These are phyloP conservation scores for Alouatta palliata DNA, from an alignment of 2,113 vertebrate species.

Conservation along the genomic window DNA sequence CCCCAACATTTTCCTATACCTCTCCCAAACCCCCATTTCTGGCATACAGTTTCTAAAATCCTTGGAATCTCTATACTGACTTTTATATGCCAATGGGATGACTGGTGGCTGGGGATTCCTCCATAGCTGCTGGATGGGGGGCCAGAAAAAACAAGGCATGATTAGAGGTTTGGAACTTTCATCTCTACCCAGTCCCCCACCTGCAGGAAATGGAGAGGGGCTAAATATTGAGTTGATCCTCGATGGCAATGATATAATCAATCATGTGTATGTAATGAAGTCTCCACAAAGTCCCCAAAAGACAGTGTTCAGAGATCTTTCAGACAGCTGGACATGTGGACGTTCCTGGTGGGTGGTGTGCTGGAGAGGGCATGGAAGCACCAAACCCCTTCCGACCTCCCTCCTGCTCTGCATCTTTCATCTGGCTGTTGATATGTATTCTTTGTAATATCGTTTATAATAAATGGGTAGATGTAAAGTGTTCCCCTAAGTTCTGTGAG, in stretches of 20 bases:
- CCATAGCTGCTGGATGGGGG: not conserved
- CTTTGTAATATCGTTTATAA: not conserved
- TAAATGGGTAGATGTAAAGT: not conserved
- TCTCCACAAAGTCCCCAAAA: not conserved
- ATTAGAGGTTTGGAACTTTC: not conserved
- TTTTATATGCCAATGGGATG: not conserved
- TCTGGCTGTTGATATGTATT: not conserved
- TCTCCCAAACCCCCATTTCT: not conserved
- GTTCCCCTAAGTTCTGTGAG: not conserved
- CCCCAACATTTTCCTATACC: not conserved
- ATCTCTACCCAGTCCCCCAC: too few species aligned
- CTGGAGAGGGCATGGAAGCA: not conserved
- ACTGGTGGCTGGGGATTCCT: not conserved
- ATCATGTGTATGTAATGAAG: not conserved
- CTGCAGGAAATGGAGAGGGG: not conserved
- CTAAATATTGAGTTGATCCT: not conserved
- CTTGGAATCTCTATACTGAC: not conserved
- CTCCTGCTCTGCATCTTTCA: not conserved
- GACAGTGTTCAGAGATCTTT: not conserved
- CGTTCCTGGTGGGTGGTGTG: not conserved
- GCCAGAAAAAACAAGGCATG: not conserved
- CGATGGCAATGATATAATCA: not conserved
- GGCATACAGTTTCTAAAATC: not conserved
- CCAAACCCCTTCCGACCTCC: not conserved
- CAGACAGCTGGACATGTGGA: not conserved